Evolutionary conservation across 2,888 invertebrate genomes (phyloP), one percentile per base, ranked within the genome.

Genomic region (Steinernema scapterisci): DNA sequence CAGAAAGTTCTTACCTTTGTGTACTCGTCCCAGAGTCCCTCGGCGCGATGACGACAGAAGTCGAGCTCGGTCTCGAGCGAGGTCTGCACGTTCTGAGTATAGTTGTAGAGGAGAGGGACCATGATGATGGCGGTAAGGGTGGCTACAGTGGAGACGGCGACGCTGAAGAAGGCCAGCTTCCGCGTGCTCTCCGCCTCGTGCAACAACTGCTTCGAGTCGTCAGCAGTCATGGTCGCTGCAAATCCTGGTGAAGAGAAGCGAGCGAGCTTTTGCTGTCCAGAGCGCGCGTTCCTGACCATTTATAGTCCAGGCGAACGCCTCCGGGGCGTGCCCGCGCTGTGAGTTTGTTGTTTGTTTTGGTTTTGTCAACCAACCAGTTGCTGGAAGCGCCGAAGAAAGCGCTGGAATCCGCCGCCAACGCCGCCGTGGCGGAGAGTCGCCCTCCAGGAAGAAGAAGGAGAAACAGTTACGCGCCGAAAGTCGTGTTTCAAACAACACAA

Each of bases 111-210:
- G 83, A 83, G 83, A 44, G 85, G 85, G 31, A 85, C 83, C 43
- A 84, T 83, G 56, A 85, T 80, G 73, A 85, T 84, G 54, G 84
- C 85, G 23, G 84, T 84, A 16, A 85, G 75, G 16, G 85, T 85
- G 73, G 85, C 85, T 25, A 85, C 81, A 11, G 85, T 85, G n/a
- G 75, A 80, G 56, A 75, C 75, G 63, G 81, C 81, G 70, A 81
- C 71, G 79, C 81, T 82, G 63, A 83, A 81, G 75, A 83, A 82
- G 43, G 83, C 82, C 43, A 83, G 72, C 44, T 75, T 75, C 48
- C 78, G 73, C 63, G 82, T 75, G 23, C 76, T 74, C 46, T 82
- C 82, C 9, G 81, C 82, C 72, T 82, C 82, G 16, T 63, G 63
- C 11, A 72, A 70, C 56, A 76, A 74, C 48, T 75, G 45, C 52